Evolutionary conservation across 2,113 vertebrate genomes (phyloP), one percentile per base, ranked within the genome.

Genomic region (Cheilinus undulatus): DNA sequence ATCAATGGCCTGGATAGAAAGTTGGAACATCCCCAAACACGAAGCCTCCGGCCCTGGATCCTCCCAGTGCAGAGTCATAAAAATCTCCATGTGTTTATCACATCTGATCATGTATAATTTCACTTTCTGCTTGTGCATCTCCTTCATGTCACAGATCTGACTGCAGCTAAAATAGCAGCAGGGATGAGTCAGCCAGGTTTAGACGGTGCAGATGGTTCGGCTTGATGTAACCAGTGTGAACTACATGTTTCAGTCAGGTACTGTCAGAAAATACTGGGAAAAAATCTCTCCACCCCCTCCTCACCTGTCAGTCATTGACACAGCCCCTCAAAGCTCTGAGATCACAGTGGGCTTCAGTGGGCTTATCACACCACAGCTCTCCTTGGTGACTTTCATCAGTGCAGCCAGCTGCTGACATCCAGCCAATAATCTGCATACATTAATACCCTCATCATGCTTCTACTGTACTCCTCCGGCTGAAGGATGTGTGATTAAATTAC

Each of bases 401-500:
- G 58, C 77, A 76, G 71, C 65, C 68, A 75, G 66, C 82, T 52
- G 57, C 73, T 63, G 62, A 78, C 61, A 89, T 57, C 69, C 67
- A 84, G 50, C 74, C 76, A 79, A 69, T 82, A 72, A 90, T 80
- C 52, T 85, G 69, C 83, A 87, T 91, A 78, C 79, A 86, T 89
- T 86, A 88, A 86, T 87, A 80, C 67, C 58, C 59, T 40, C 63
- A 52, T 84, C 57, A 78, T 65, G 62, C 54, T 71, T 69, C 24
- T 38, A 76, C 66, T 83, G 49, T 63, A 57, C 60, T 52, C 68
- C 73, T 68, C 51, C 42, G 52, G 40, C 85, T 17, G 42, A 73
- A 66, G 65, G 70, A 81, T 51, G 68, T 70, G 53, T 87, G 86
- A 91, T 90, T 85, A 90, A 89, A 91, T 91, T 87, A 86, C 66